Percentiles rank a stretch among this genome's conserved stretches.
phyloP scores from a whole-genome alignment of 2,888 invertebrate genomes.

The Plebejus melissa region DNA sequence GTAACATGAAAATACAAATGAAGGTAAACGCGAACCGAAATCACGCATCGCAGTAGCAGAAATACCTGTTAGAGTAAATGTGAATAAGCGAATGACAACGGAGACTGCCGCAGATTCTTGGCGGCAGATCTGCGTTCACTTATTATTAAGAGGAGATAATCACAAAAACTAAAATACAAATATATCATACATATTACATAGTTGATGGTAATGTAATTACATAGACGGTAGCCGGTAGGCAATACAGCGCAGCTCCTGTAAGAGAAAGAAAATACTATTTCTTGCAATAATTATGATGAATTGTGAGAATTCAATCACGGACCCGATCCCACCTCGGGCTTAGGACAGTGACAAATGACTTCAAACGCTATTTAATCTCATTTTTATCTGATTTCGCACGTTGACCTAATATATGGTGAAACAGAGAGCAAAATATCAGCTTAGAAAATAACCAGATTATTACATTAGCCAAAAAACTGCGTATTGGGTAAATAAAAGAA shows the following conservation, averaged over 20 bases:
- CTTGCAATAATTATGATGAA: slow-evolving; percentile 19
- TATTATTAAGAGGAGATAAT: too few relatives aligned
- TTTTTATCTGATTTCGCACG: neutral
- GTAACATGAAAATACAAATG: neutral
- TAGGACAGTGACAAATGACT: slow-evolving; percentile 24
- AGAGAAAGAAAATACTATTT: neutral
- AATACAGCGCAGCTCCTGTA: neutral
- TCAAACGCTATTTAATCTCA: slow-evolving; percentile 23
- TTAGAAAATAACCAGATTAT: slow-evolving; percentile 21
- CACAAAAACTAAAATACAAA: too few relatives aligned
- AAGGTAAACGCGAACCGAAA: neutral
- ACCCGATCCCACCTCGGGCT: slow-evolving; percentile 14
- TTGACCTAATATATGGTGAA: neutral
- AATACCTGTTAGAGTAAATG: neutral
- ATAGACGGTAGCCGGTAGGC: neutral
- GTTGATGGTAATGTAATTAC: neutral
- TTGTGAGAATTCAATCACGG: slow-evolving; percentile 25
- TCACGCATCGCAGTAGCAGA: neutral
- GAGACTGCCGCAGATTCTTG: too few relatives aligned
- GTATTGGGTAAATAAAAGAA: slow-evolving; percentile 35
- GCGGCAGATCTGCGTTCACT: too few relatives aligned
- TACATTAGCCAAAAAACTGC: slow-evolving; percentile 30
- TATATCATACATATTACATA: too few relatives aligned
- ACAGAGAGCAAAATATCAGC: neutral
- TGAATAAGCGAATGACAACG: too few relatives aligned